Evolutionary conservation across 2,888 invertebrate genomes (phyloP).

Genomic region (Apamea anceps): DNA sequence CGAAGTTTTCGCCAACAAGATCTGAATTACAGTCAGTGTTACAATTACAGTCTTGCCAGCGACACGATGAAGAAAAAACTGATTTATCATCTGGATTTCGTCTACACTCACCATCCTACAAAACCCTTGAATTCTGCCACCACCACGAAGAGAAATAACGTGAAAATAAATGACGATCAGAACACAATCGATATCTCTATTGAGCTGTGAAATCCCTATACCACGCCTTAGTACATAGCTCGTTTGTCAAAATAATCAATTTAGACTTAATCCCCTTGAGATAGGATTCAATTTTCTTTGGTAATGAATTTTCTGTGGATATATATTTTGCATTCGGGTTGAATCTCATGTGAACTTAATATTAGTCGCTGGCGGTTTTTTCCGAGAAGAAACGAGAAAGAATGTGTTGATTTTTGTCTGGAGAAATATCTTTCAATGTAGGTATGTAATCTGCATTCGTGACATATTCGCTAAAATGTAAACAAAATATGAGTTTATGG

Average conservation of each 20-base stretch:
- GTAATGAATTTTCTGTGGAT: constrained; percentile 16
- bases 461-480: neutral
- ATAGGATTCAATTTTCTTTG: constrained; percentile 52
- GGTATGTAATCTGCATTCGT: neutral
- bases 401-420: neutral
- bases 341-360: constrained; percentile 10
- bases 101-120: neutral
- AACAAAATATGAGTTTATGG: too few species aligned
- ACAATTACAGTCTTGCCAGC: too few species aligned
- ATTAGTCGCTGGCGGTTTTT: constrained; percentile 15
- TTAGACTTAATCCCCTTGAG: constrained; percentile 43
- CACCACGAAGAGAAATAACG: constrained; percentile 5
- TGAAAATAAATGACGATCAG: constrained; percentile 38
- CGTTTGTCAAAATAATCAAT: constrained; percentile 51
- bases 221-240: constrained; percentile 28
- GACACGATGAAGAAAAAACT: too few species aligned
- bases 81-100: neutral
- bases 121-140: neutral
- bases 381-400: neutral
- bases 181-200: constrained; percentile 54
- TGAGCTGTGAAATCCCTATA: constrained; percentile 55
- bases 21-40: too few species aligned
- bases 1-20: too few species aligned
- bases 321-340: constrained; percentile 50
- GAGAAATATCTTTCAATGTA: neutral